Evolutionary conservation across 2,797 vertebrate species (phyloP).

Genomic region (Acrossocheilus fasciatus): DNA sequence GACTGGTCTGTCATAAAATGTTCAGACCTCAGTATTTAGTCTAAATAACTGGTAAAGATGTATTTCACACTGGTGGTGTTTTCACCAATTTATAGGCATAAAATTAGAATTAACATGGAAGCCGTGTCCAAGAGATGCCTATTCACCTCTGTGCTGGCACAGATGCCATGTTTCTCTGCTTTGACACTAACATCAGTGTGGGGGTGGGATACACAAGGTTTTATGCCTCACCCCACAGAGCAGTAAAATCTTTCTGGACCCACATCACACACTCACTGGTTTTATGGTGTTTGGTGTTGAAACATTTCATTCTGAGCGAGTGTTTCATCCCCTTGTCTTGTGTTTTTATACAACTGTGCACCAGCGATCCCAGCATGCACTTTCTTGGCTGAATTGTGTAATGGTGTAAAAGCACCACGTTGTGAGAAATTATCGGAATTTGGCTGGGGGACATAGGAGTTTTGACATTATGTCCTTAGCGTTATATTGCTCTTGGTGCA

Average conservation of each 20-base stretch:
- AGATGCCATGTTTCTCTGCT: constrained; percentile 65
- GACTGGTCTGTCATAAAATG: neutral
- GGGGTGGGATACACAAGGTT: constrained; percentile 44
- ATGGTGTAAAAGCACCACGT: constrained; percentile 38
- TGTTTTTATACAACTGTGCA: constrained; percentile 36
- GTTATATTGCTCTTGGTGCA: constrained; percentile 32
- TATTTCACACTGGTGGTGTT: neutral
- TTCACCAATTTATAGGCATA: constrained; percentile 28
- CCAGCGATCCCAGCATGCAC: constrained; percentile 32
- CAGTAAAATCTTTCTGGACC: constrained; percentile 53
- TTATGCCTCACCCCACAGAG: constrained; percentile 52
- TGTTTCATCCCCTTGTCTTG: constrained; percentile 30
- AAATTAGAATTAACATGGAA: constrained; percentile 23
- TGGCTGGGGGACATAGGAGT: constrained; percentile 35
- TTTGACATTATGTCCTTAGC: constrained; percentile 9
- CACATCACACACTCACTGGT: constrained; percentile 52
- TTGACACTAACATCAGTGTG: constrained; percentile 40
- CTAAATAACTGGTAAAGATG: neutral
- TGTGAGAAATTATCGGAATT: constrained; percentile 49
- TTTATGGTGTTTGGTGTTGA: constrained; percentile 61
- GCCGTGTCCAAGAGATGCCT: constrained; percentile 52
- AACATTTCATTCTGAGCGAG: constrained; percentile 51
- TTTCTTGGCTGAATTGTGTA: constrained; percentile 30
- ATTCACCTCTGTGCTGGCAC: constrained; percentile 64
- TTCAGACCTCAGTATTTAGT: neutral